Evolutionary conservation across 2,888 invertebrate genomes (phyloP).

Genomic region (Chalcis sispes): DNA sequence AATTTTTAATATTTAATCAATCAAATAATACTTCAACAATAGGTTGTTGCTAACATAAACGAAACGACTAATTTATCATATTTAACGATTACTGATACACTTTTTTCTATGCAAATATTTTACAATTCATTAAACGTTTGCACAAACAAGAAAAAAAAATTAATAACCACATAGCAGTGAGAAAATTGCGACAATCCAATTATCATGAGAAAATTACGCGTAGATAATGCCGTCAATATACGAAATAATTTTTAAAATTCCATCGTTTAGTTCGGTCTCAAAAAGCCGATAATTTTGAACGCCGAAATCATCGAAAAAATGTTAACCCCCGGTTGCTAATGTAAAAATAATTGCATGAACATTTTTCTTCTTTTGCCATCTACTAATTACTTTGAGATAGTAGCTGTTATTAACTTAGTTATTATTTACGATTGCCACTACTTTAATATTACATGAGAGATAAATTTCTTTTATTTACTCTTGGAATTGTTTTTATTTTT

Average conservation of each 20-base stretch:
- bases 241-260: constrained; percentile 34
- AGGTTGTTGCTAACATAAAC: not conserved
- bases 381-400: constrained; percentile 10
- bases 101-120: constrained; percentile 29
- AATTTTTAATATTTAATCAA: not conserved
- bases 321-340: not conserved
- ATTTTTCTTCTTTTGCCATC: not conserved
- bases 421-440: constrained; percentile 11
- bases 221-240: constrained; percentile 7
- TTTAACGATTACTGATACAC: not conserved
- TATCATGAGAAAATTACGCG: constrained; percentile 34
- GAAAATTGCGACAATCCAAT: constrained; percentile 37
- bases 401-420: constrained; percentile 7
- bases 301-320: not conserved
- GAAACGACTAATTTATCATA: not conserved
- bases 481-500: too few relatives aligned
- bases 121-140: constrained; percentile 18
- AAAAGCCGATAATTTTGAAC: constrained; percentile 21
- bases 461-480: too few relatives aligned
- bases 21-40: too few relatives aligned
- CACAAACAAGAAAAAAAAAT: not conserved
- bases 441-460: constrained; percentile 2
- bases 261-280: constrained; percentile 20
- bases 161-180: constrained; percentile 16
- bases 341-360: constrained; percentile 19